These are phyloP conservation scores for Andrena minutula DNA, from an alignment of 2,888 invertebrate genomes.

Conservation along the genomic window DNA sequence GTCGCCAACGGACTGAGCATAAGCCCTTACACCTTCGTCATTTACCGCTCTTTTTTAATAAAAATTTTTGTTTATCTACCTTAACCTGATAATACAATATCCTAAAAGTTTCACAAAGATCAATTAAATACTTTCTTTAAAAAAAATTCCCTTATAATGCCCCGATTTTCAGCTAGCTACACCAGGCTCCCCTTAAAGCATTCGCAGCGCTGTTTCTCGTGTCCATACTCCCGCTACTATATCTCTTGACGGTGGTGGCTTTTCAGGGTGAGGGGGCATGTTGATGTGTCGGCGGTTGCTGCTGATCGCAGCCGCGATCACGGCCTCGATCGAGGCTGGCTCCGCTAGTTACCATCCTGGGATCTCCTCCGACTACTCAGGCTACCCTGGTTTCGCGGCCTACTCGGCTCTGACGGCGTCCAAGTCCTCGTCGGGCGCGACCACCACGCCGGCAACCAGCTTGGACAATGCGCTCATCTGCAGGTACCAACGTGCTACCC, in stretches of 20 bases:
- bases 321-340: slow-evolving; percentile 80
- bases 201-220: too few species aligned
- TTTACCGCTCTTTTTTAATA: too few species aligned
- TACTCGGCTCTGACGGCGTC: slow-evolving; percentile 70
- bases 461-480: slow-evolving; percentile 45
- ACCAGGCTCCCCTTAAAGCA: too few species aligned
- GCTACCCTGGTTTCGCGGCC: slow-evolving; percentile 70
- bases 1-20: too few species aligned
- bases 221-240: too few species aligned
- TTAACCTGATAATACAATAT: too few species aligned
- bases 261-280: slow-evolving; percentile 83
- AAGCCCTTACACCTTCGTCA: too few species aligned
- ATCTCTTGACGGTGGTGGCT: background rate
- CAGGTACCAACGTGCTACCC: slow-evolving; percentile 44
- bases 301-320: slow-evolving; percentile 84
- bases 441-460: slow-evolving; percentile 61
- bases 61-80: too few species aligned
- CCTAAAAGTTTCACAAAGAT: too few species aligned
- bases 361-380: slow-evolving; percentile 72
- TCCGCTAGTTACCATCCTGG: slow-evolving; percentile 76
- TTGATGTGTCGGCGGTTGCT: slow-evolving; percentile 84
- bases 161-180: too few species aligned
- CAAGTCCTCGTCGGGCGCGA: slow-evolving; percentile 53
- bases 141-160: too few species aligned
- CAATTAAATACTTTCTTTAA: too few species aligned